phyloP scores from a whole-genome alignment of 2,113 vertebrate genomes.

The human (Homo sapiens) region DNA sequence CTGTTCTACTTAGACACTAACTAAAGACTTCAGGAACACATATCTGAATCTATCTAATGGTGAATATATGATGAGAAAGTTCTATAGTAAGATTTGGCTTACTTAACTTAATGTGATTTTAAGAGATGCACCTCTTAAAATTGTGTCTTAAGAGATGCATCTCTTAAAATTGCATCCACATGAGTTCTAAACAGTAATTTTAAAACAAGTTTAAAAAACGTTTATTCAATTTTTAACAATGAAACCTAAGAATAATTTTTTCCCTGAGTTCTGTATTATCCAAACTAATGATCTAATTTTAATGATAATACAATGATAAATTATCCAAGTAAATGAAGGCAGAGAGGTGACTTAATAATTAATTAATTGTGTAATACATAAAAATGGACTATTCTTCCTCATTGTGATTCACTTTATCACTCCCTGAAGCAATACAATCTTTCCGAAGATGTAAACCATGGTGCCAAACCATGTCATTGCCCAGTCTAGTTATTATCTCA shows the following conservation, averaged over 20 bases:
- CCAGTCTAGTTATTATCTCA: background rate
- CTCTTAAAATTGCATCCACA: background rate
- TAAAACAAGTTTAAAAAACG: background rate
- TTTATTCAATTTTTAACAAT: background rate
- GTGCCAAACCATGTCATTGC: background rate
- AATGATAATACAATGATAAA: background rate
- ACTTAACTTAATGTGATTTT: slow-evolving; percentile 16
- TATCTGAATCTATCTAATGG: background rate
- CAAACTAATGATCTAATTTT: slow-evolving; percentile 31
- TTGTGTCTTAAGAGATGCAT: background rate
- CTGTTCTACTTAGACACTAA: background rate
- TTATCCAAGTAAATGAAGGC: background rate
- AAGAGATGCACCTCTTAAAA: background rate
- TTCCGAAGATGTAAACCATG: background rate
- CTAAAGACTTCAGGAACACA: background rate
- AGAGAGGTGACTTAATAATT: slow-evolving; percentile 34
- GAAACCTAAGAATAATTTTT: background rate
- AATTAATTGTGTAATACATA: background rate
- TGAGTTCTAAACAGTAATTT: background rate
- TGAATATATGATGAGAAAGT: background rate
- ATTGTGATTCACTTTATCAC: background rate
- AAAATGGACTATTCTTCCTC: background rate
- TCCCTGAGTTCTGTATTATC: background rate
- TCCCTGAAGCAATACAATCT: background rate
- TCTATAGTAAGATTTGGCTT: background rate